These are phyloP conservation scores for Acanthococcus lagerstroemiae DNA, from an alignment of 2,888 invertebrate genomes.

Conservation along the genomic window DNA sequence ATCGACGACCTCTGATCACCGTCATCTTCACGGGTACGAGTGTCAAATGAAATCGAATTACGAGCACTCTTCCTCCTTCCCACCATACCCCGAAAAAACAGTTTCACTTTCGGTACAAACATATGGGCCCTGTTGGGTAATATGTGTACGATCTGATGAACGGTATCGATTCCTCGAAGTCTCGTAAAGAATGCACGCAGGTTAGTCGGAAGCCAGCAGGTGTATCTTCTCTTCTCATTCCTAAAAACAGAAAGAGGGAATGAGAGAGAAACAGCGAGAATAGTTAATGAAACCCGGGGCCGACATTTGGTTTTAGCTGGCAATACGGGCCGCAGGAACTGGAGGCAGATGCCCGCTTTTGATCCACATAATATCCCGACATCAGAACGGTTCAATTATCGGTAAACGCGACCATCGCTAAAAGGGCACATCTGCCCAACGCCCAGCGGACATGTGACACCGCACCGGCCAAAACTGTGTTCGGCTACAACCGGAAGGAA, in stretches of 20 bases:
- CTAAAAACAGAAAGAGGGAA: background rate
- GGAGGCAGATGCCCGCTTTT: background rate
- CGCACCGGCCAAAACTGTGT: too few relatives aligned
- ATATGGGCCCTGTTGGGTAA: too few relatives aligned
- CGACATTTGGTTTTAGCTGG: slow-evolving; percentile 3
- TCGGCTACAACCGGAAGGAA: too few relatives aligned
- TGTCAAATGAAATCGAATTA: too few relatives aligned
- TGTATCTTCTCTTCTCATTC: background rate
- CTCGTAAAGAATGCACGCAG: too few relatives aligned
- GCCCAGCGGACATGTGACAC: background rate
- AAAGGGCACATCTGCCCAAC: background rate
- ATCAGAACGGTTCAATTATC: background rate
- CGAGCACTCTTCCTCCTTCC: too few relatives aligned
- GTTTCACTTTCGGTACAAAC: too few relatives aligned
- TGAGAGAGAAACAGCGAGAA: background rate
- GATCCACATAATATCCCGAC: background rate
- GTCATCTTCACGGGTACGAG: too few relatives aligned
- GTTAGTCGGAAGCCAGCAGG: background rate
- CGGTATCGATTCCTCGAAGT: too few relatives aligned
- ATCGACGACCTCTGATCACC: too few relatives aligned
- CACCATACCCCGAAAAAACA: too few relatives aligned
- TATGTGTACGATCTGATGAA: too few relatives aligned
- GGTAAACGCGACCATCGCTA: background rate
- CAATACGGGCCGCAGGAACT: background rate
- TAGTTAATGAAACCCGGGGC: slow-evolving; percentile 6